Percentiles rank a stretch among this genome's conserved stretches.
These are phyloP conservation scores for Acridotheres tristis DNA, from an alignment of 2,797 vertebrate genomes.

Conservation along the genomic window DNA sequence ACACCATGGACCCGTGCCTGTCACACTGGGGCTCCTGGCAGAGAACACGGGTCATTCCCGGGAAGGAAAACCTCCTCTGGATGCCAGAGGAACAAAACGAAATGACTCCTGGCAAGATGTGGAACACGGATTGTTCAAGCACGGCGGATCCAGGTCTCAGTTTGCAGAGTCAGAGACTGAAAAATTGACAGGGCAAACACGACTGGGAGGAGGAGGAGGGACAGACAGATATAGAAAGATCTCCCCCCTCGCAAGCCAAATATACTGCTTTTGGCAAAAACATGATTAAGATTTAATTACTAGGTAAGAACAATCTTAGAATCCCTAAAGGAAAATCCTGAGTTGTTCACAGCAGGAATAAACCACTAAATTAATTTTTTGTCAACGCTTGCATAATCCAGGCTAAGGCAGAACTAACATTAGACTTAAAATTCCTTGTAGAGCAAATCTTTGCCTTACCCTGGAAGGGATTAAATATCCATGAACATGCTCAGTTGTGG, in stretches of 20 bases:
- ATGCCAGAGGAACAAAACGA: background rate
- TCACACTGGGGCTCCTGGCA: background rate
- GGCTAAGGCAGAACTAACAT: slow-evolving; percentile 1
- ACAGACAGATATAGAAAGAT: background rate
- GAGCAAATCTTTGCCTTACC: slow-evolving; percentile 24
- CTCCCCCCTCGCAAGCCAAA: background rate
- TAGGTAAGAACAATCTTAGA: background rate
- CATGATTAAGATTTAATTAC: background rate
- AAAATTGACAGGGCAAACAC: background rate
- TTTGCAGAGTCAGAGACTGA: background rate
- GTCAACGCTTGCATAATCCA: background rate
- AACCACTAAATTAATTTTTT: slow-evolving; percentile 27
- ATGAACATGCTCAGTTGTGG: background rate
- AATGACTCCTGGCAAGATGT: background rate
- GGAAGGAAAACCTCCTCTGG: background rate
- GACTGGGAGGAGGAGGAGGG: background rate
- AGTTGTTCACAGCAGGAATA: background rate
- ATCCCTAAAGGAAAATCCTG: background rate
- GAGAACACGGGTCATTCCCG: background rate
- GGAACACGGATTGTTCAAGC: background rate
- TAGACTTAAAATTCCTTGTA: slow-evolving; percentile 13
- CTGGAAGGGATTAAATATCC: background rate
- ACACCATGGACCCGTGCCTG: background rate
- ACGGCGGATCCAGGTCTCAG: fast-evolving
- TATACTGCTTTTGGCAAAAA: background rate